Conservation (phyloP, 2,797 vertebrate genomes). For the Varecia variegata region DNA sequence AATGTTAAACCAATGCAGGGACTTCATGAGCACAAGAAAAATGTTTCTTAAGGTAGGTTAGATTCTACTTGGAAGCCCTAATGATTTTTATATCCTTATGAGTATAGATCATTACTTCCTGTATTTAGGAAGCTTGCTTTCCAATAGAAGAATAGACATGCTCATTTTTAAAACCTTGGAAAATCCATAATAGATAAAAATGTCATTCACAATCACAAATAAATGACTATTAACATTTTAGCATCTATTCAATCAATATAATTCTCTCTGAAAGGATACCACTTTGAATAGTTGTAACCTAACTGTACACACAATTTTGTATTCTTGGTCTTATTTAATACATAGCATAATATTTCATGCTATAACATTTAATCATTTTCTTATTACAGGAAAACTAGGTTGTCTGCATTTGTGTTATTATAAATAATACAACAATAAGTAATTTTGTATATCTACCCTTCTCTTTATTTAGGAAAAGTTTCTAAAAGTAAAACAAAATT, state of each 20-base stretch:
- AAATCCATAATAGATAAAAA: background rate
- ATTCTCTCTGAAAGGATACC: background rate
- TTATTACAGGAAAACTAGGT: background rate
- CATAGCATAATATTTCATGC: background rate
- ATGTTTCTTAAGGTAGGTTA: background rate
- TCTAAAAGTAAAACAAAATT: constrained; percentile 3
- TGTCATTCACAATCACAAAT: background rate
- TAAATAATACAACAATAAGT: background rate
- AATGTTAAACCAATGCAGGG: background rate
- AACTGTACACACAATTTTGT: background rate
- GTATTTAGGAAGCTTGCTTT: background rate
- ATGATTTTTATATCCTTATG: background rate
- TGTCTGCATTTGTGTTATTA: background rate
- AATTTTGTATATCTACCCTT: background rate
- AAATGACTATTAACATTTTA: background rate
- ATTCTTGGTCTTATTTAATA: background rate
- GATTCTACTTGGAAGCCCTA: background rate
- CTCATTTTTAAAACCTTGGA: background rate
- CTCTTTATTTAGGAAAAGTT: background rate
- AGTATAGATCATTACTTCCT: constrained; percentile 8
- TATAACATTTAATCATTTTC: background rate
- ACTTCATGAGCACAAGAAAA: background rate
- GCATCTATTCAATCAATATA: background rate
- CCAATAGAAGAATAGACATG: background rate
- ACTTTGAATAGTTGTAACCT: background rate